Evolutionary conservation across 2,888 invertebrate genomes (phyloP).

Genomic region (Ganaspis brasiliensis): DNA sequence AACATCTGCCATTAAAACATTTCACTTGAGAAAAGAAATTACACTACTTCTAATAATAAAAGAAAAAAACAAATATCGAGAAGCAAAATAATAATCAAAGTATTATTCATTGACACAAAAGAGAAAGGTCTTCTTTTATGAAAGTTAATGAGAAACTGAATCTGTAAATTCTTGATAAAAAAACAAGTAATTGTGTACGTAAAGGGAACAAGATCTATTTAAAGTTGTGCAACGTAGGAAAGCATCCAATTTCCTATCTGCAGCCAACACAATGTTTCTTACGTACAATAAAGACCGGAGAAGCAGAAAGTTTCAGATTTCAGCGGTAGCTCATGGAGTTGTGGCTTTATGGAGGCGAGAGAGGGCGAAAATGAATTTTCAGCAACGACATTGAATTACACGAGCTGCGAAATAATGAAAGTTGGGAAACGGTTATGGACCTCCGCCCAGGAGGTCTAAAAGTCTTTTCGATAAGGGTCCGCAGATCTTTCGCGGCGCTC

Average conservation of each 20-base stretch:
- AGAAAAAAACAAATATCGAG: no score
- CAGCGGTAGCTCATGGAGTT: slow-evolving; percentile 6
- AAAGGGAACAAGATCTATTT: slow-evolving; percentile 19
- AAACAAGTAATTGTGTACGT: slow-evolving; percentile 5
- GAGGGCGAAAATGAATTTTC: slow-evolving; percentile 36
- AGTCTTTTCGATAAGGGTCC: slow-evolving; percentile 5
- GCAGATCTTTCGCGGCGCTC: slow-evolving; percentile 36
- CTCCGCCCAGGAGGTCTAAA: slow-evolving; percentile 37
- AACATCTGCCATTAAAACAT: no score
- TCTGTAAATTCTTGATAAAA: neutral
- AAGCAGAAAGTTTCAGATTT: slow-evolving; percentile 38
- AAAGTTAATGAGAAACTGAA: slow-evolving; percentile 13
- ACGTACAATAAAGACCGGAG: slow-evolving; percentile 26
- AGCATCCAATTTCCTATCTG: slow-evolving; percentile 32
- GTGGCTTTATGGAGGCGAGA: slow-evolving; percentile 7
- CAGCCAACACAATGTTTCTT: slow-evolving; percentile 21
- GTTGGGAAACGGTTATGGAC: slow-evolving; percentile 54
- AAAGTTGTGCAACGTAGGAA: slow-evolving; percentile 27
- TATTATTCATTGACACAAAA: neutral
- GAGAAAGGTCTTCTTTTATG: neutral
- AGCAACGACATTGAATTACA: slow-evolving; percentile 37
- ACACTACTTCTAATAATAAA: no score
- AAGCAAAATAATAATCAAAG: neutral
- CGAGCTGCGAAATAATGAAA: slow-evolving; percentile 41
- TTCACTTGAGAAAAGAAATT: no score